Conservation (phyloP, 1,140 invertebrate species). For the Chrysomallon squamiferum region DNA sequence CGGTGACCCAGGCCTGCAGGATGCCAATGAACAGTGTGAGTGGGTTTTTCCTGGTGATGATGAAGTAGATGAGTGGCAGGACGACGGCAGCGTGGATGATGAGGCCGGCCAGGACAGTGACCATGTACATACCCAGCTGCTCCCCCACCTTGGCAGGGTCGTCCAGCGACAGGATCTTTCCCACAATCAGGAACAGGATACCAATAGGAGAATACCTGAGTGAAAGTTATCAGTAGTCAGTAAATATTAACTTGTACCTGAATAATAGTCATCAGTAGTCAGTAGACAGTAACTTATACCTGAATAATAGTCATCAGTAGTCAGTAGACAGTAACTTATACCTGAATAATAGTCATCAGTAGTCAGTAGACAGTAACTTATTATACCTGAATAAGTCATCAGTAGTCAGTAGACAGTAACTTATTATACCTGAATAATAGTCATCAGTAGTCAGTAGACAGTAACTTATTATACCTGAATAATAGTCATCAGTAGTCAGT, state of each 20-base stretch:
- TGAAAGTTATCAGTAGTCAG: not conserved
- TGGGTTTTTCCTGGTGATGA: constrained; percentile 69
- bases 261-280: not conserved
- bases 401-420: too few relatives aligned
- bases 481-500: too few relatives aligned
- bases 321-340: not conserved
- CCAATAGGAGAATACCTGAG: constrained; percentile 89
- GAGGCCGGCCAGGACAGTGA: constrained; percentile 87
- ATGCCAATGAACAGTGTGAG: constrained; percentile 67
- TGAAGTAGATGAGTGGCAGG: constrained; percentile 75
- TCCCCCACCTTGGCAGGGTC: constrained; percentile 81
- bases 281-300: not conserved
- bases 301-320: not conserved
- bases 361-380: too few relatives aligned
- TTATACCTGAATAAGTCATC: too few relatives aligned
- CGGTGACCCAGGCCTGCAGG: constrained; percentile 71
- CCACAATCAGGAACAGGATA: constrained; percentile 87
- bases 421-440: too few relatives aligned
- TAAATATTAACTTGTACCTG: not conserved
- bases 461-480: too few relatives aligned
- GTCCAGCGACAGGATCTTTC: constrained; percentile 87
- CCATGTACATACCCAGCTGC: constrained; percentile 88
- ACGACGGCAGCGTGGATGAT: constrained; percentile 89
- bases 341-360: too few relatives aligned
- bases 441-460: too few relatives aligned